Evolutionary conservation across 2,113 vertebrate genomes (phyloP), one percentile per base, ranked within the genome.

Genomic region (Paramisgurnus dabryanus): DNA sequence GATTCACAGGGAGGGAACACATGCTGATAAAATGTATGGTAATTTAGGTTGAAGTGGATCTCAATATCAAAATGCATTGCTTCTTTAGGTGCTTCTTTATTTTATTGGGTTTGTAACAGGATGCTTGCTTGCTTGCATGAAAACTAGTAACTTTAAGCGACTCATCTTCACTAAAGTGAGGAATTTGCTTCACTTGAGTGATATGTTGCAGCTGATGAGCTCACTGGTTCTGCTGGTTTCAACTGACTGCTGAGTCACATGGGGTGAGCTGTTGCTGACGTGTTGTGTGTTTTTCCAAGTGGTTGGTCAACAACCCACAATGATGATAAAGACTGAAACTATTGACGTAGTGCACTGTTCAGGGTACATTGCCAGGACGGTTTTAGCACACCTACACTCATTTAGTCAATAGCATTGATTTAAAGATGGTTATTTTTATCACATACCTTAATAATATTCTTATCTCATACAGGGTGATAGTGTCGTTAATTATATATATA

Each of bases 241-340:
- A n/a, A 1, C 61, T 76, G 69, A 78, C 80, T 78, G 79, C 85
- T 84, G 39, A 66, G 73, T 86, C 75, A 82, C 80, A 39, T 76
- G 41, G 79, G 76, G 11, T 57, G 39, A 8, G 12, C 40, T 47
- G 13, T 15, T 57, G 74, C 67, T 82, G 68, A 82, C 39, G 11
- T 82, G 74, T 68, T 85, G 70, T 85, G 71, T 70, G 27, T 34
- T 34, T 74, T 87, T 88, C 87, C 83, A 80, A 86, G 70, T 68
- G 45, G 65, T 70, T 7, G 53, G 6, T 70, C 7, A 67, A 63
- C 50, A n/a, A 17, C 8, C 61, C 67, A 10, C 22, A 34, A 22
- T 22, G 0, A 43, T 15, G 64, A 41, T 13, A 49, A 18, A 72
- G 15, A 50, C 43, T 67, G 55, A 71, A 55, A 80, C 49, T 71